These are phyloP conservation scores for Listrodromus nycthemerus DNA, from an alignment of 2,888 invertebrate species.

Conservation along the genomic window DNA sequence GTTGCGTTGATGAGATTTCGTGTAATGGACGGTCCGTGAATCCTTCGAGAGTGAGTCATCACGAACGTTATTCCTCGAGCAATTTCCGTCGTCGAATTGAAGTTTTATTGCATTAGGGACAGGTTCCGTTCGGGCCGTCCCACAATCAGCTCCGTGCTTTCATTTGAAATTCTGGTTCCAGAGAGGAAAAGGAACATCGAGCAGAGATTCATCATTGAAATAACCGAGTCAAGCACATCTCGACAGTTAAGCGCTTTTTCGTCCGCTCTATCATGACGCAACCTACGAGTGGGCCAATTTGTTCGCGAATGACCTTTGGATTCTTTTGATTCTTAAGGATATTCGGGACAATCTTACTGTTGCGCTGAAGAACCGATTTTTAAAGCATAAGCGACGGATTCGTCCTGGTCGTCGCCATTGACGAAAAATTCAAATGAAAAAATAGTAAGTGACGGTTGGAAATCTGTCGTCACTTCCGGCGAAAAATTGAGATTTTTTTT, in stretches of 20 bases:
- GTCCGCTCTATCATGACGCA: background rate
- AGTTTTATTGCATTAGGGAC: conserved; percentile 83
- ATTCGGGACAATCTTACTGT: too few relatives aligned
- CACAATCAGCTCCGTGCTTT: conserved; percentile 18
- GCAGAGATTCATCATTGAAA: conserved; percentile 43
- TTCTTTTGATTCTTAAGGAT: too few relatives aligned
- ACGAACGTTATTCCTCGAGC: conserved; percentile 73
- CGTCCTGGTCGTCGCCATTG: too few relatives aligned
- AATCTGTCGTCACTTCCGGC: too few relatives aligned
- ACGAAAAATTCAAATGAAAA: too few relatives aligned
- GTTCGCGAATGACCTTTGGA: too few relatives aligned
- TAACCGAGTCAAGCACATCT: conserved; percentile 52
- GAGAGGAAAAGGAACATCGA: conserved; percentile 17
- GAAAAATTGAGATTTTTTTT: too few relatives aligned
- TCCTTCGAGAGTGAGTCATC: conserved; percentile 59
- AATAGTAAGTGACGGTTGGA: too few relatives aligned
- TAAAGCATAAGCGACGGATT: too few relatives aligned
- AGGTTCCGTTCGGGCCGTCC: conserved; percentile 71
- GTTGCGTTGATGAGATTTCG: background rate
- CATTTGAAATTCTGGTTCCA: conserved; percentile 46
- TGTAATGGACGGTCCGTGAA: background rate
- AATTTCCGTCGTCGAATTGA: conserved; percentile 84
- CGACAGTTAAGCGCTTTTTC: conserved; percentile 60
- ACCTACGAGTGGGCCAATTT: background rate
- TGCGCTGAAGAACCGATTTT: too few relatives aligned